Base-by-base conservation (phyloP, 2,888 invertebrate species). In the Cephus rjabovi region DNA sequence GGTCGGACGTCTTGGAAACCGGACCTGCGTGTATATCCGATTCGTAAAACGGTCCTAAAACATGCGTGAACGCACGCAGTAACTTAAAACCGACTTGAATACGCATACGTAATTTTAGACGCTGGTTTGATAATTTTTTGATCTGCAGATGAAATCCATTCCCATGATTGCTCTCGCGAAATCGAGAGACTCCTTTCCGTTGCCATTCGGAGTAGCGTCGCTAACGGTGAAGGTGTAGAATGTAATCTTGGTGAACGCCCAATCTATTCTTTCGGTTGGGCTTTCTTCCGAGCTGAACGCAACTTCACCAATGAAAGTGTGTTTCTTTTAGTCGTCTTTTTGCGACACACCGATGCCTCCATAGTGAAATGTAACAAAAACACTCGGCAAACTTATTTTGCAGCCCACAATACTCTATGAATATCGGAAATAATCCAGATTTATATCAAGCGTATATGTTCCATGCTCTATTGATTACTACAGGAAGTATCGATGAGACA, bases 11-110 rank as follows among this genome's bases (percentile, higher is more conserved):
- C 80, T 78, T 40, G 74, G 6, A 85, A 86, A 84, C 84, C 84
- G 83, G 82, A 82, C 83, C 77, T 74, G 81, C 80, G 74, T 76
- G 79, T 83, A 80, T 77, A 83, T 84, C 80, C 76, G 82, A 86
- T 83, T 81, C 76, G 76, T 76, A 35, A 80, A 78, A 83, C 78
- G 81, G 81, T 37, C 70, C 73, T 56, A 30, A 37, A 34, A 56
- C 56, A 56, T 56, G 6, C 23, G 56, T 23, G 9, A 23, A 23
- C 56, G 2, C 56, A 56, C 9, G 56, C 56, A 56, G 56, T 56
- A 56, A 56, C 9, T 56, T 6, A 6, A 56, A 56, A 56, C 23
- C 9, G 6, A 9, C 9, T 56, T 23, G 23, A 9, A 56, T 23
- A 56, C 9, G 56, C 56, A 23, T 23, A 23, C 9, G 23, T 23